Conservation (phyloP, 2,888 invertebrate genomes). For the Tipula lateralis region DNA sequence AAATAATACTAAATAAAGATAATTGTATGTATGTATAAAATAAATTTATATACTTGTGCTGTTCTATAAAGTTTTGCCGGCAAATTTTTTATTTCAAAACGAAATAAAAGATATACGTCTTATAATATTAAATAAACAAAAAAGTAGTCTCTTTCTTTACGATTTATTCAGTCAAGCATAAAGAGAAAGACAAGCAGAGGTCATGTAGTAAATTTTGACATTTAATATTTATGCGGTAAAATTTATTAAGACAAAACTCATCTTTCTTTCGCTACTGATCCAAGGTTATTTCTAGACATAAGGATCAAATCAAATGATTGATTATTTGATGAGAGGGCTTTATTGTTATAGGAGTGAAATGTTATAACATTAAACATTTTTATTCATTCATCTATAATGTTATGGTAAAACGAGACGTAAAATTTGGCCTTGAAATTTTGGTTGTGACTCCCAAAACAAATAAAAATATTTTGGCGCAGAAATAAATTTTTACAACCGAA, state of each 20-base stretch:
- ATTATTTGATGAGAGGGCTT: background rate
- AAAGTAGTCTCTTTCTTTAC: background rate
- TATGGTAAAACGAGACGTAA: background rate
- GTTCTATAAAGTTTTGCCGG: background rate
- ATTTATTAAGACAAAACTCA: background rate
- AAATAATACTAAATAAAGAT: background rate
- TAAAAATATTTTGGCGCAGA: background rate
- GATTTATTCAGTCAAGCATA: background rate
- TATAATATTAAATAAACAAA: background rate
- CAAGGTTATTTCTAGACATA: background rate
- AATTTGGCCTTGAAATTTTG: background rate
- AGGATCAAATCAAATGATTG: background rate
- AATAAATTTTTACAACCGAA: conserved; percentile 9
- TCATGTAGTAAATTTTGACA: background rate
- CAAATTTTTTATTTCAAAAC: background rate
- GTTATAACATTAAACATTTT: background rate
- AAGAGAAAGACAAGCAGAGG: background rate
- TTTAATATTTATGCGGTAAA: background rate
- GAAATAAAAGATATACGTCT: background rate
- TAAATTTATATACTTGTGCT: background rate
- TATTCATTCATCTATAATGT: background rate
- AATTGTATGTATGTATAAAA: background rate
- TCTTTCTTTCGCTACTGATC: background rate
- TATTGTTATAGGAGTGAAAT: background rate
- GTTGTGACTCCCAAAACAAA: background rate